These are phyloP conservation scores for Corythaeola cristata DNA, from an alignment of 2,113 vertebrate species.

Conservation along the genomic window DNA sequence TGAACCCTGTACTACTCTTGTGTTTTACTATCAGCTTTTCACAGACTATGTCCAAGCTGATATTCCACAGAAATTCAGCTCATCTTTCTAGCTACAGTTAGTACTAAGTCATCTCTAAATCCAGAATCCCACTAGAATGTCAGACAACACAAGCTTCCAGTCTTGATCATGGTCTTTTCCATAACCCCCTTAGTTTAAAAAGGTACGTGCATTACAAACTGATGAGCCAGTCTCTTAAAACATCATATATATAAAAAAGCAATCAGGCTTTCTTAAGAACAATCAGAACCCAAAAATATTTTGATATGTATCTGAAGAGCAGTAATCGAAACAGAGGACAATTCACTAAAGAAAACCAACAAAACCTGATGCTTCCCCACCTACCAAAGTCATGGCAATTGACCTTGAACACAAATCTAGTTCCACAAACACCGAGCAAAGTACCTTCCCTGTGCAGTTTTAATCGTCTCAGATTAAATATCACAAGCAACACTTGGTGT, in stretches of 20 bases:
- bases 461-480: not conserved
- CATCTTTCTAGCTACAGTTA: not conserved
- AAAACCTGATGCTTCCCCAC: not conserved
- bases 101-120: not conserved
- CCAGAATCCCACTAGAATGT: not conserved
- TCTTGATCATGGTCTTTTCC: not conserved
- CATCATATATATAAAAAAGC: not conserved
- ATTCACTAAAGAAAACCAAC: not conserved
- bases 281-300: not conserved
- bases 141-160: not conserved
- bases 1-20: not conserved
- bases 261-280: not conserved
- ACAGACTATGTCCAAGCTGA: not conserved
- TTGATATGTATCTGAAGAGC: not conserved
- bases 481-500: not conserved
- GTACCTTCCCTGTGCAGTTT: not conserved
- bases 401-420: not conserved
- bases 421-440: not conserved
- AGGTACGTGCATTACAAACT: not conserved
- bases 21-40: not conserved
- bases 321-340: not conserved
- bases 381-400: not conserved
- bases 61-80: not conserved
- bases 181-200: not conserved
- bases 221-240: not conserved